Percentiles rank a stretch among this genome's conserved stretches.
phyloP scores from a whole-genome alignment of 2,797 vertebrate genomes.

The Ctenochaetus hawaiiensis region DNA sequence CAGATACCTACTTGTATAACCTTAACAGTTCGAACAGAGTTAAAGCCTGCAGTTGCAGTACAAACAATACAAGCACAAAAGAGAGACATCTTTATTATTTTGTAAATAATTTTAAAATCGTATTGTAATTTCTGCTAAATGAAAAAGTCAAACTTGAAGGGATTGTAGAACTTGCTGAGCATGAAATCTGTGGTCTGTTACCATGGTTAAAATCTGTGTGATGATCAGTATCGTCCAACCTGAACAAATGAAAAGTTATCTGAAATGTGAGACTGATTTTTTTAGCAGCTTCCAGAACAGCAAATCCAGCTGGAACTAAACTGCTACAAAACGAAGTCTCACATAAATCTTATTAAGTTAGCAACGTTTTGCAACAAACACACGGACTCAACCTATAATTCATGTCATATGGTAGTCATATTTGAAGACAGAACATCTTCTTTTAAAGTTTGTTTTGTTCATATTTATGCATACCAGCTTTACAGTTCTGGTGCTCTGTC shows the following conservation, averaged over 20 bases:
- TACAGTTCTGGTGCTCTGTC: constrained; percentile 40
- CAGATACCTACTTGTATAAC: constrained; percentile 54
- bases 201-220: constrained; percentile 28
- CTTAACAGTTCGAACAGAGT: constrained; percentile 40
- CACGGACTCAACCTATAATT: background rate
- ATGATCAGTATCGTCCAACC: constrained; percentile 35
- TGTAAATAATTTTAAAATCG: background rate
- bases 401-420: constrained; percentile 15
- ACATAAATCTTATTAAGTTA: constrained; percentile 62
- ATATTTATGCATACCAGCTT: constrained; percentile 44
- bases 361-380: constrained; percentile 52
- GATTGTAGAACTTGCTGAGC: background rate
- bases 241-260: constrained; percentile 52
- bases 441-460: constrained; percentile 21
- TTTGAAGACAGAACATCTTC: background rate
- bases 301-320: constrained; percentile 68
- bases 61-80: constrained; percentile 5
- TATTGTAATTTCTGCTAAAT: background rate
- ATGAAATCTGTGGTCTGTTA: background rate
- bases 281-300: constrained; percentile 67
- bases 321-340: constrained; percentile 24
- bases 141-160: constrained; percentile 18
- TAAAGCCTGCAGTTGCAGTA: constrained; percentile 31
- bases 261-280: constrained; percentile 68
- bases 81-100: background rate